Evolutionary conservation across 2,888 invertebrate genomes (phyloP).

Genomic region (Brachynemurus nebulosus): DNA sequence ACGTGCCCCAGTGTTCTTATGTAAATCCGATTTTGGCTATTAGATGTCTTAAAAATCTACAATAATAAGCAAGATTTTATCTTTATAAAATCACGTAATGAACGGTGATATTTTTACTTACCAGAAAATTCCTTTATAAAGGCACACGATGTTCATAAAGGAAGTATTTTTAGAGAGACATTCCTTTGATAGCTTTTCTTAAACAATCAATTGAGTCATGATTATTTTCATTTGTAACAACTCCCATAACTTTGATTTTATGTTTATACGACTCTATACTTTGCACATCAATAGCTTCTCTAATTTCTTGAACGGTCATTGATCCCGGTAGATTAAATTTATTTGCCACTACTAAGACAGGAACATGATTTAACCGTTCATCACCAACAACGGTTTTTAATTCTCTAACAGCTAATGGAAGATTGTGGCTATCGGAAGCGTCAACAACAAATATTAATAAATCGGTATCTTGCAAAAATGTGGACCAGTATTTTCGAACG

Average conservation of each 20-base stretch:
- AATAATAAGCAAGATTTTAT: too few species aligned
- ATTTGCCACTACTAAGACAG: constrained; percentile 30
- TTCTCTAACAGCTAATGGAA: constrained; percentile 26
- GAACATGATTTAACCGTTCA: constrained; percentile 27
- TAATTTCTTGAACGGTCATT: constrained; percentile 26
- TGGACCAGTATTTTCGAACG: constrained; percentile 28
- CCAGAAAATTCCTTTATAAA: too few species aligned
- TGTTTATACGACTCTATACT: constrained; percentile 29
- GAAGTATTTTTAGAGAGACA: too few species aligned
- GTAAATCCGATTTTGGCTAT: too few species aligned
- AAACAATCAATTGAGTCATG: not conserved
- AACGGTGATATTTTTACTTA: too few species aligned
- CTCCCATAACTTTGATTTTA: constrained; percentile 27
- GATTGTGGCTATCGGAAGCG: constrained; percentile 26
- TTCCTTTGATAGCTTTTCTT: not conserved
- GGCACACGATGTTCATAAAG: too few species aligned
- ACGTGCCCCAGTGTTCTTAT: too few species aligned
- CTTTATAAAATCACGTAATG: too few species aligned
- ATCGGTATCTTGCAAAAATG: constrained; percentile 31
- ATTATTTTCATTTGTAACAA: not conserved
- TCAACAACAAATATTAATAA: constrained; percentile 31
- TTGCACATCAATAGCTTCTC: constrained; percentile 28
- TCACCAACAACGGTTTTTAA: constrained; percentile 30
- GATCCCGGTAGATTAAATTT: constrained; percentile 29
- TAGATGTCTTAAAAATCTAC: too few species aligned